Evolutionary conservation across 1,140 invertebrate species (phyloP).

Genomic region (Ptiloglossa arizonensis): DNA sequence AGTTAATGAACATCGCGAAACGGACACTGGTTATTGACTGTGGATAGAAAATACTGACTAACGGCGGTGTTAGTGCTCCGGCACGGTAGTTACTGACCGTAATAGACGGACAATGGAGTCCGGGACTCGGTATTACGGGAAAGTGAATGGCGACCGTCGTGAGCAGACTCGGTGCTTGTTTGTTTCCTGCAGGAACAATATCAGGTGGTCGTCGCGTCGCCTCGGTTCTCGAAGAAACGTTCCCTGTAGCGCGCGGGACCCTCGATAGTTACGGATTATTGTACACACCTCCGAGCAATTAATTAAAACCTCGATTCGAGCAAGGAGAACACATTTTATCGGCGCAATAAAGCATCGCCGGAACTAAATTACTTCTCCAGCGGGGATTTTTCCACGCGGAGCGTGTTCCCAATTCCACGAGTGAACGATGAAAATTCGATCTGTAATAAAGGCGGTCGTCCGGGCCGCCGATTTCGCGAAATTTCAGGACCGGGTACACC

Average conservation of each 20-base stretch:
- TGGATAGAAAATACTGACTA: conserved; percentile 43
- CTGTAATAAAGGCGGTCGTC: background rate
- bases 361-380: conserved; percentile 31
- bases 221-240: conserved; percentile 6
- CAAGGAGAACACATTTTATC: conserved; percentile 4
- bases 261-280: conserved; percentile 52
- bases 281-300: conserved; percentile 34
- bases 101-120: conserved; percentile 56
- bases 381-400: conserved; percentile 8
- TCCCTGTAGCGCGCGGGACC: background rate
- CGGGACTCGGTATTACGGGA: conserved; percentile 29
- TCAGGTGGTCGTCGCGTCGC: conserved; percentile 1
- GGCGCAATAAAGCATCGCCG: background rate
- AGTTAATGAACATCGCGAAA: conserved; percentile 34
- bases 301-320: conserved; percentile 30
- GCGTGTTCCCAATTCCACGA: conserved; percentile 7
- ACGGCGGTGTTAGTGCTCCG: conserved; percentile 6
- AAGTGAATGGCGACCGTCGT: conserved; percentile 35
- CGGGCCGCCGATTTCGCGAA: too few relatives aligned
- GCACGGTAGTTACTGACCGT: conserved; percentile 60
- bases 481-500: too few relatives aligned
- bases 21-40: conserved; percentile 2
- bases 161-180: conserved; percentile 30
- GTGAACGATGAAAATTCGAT: conserved; percentile 27
- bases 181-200: conserved; percentile 17